Conservation (phyloP, 92 coral and sea anemone species). For the Zoanthus sociatus region DNA sequence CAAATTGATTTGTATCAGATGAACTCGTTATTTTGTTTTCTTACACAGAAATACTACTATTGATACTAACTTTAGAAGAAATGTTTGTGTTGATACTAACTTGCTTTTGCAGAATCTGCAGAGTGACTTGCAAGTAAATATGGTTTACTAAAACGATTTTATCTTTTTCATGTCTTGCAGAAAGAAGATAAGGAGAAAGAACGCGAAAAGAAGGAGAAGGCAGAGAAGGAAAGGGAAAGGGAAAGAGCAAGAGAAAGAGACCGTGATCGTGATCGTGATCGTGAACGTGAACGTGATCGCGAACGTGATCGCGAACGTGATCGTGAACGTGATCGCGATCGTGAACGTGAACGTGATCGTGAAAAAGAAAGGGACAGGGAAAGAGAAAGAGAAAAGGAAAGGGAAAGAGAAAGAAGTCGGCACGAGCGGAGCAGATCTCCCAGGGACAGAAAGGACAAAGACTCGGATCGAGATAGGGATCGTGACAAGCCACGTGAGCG, state of each 20-base stretch:
- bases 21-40: constrained; percentile 13
- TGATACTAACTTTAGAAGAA: not conserved
- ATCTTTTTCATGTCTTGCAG: constrained; percentile 53
- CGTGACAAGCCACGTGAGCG: constrained; percentile 60
- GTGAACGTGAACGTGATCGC: constrained; percentile 44
- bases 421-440: constrained; percentile 58
- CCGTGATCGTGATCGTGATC: constrained; percentile 45
- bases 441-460: constrained; percentile 65
- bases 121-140: not conserved
- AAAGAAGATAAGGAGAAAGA: constrained; percentile 86
- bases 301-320: constrained; percentile 47
- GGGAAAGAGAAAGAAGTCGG: constrained; percentile 81
- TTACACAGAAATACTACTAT: not conserved
- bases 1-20: constrained; percentile 7
- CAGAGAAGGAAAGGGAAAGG: constrained; percentile 40
- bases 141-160: not conserved
- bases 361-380: constrained; percentile 68
- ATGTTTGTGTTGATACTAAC: not conserved
- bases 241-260: constrained; percentile 16
- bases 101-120: not conserved
- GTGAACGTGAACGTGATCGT: constrained; percentile 27
- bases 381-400: constrained; percentile 61
- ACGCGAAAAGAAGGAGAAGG: constrained; percentile 63
- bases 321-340: too few relatives aligned
- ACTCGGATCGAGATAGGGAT: constrained; percentile 76